These are phyloP conservation scores for Lithosia quadra DNA, from an alignment of 2,888 invertebrate species.

Conservation along the genomic window DNA sequence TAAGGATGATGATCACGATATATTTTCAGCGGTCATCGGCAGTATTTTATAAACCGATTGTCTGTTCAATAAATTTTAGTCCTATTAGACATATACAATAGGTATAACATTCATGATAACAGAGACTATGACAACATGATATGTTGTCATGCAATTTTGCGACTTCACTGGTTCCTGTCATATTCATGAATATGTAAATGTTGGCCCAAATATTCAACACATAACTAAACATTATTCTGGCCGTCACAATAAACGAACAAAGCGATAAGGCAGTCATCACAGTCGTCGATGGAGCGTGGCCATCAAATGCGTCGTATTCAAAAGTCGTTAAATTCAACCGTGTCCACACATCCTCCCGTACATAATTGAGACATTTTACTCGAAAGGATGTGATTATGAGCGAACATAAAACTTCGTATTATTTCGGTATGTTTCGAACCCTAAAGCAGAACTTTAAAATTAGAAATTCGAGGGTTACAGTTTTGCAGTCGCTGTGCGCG, in stretches of 20 bases:
- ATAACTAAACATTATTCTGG: conserved; percentile 27
- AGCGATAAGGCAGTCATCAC: conserved; percentile 70
- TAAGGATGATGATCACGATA: too few relatives aligned
- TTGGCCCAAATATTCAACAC: conserved; percentile 19
- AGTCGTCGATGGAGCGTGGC: conserved; percentile 51
- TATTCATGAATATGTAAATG: conserved; percentile 18
- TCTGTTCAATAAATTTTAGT: background rate
- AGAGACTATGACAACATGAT: conserved; percentile 3
- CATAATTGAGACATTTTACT: conserved; percentile 85
- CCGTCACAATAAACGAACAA: conserved; percentile 47
- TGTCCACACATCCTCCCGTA: conserved; percentile 82
- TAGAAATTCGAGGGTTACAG: conserved; percentile 62
- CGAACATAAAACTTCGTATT: conserved; percentile 79
- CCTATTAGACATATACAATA: too few relatives aligned
- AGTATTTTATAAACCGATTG: too few relatives aligned
- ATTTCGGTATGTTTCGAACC: conserved; percentile 66
- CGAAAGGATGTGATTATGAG: conserved; percentile 84
- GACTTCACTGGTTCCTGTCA: background rate
- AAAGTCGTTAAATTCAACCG: conserved; percentile 74
- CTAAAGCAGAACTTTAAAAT: conserved; percentile 75
- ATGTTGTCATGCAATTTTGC: conserved; percentile 3
- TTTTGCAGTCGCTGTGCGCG: conserved; percentile 54
- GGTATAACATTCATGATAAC: background rate
- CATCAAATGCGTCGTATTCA: conserved; percentile 70
- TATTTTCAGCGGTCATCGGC: too few relatives aligned